These are phyloP conservation scores for Tetramorium bicarinatum DNA, from an alignment of 2,888 invertebrate genomes.

Conservation along the genomic window DNA sequence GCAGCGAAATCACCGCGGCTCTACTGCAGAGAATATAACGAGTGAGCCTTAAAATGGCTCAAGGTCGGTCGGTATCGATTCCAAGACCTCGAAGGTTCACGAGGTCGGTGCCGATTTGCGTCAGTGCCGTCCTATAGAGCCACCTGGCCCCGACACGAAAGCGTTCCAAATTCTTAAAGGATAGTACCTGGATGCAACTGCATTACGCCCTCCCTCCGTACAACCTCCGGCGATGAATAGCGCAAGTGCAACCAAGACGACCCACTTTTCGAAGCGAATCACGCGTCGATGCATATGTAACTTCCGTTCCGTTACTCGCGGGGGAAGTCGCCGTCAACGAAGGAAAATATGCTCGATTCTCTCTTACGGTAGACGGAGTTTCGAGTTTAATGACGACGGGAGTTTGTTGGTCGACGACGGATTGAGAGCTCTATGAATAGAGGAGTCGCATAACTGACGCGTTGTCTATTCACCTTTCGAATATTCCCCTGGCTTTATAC, in stretches of 20 bases:
- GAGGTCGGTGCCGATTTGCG: constrained; percentile 75
- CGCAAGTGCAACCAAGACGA: constrained; percentile 56
- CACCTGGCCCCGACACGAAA: constrained; percentile 71
- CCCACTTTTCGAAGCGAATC: constrained; percentile 64
- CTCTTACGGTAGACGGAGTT: constrained; percentile 16
- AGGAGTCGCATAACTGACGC: constrained; percentile 34
- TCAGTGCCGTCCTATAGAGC: constrained; percentile 68
- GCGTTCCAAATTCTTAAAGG: constrained; percentile 70
- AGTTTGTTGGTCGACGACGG: constrained; percentile 45
- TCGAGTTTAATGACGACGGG: constrained; percentile 50
- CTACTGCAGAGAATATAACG: constrained; percentile 71
- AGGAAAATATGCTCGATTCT: constrained; percentile 31
- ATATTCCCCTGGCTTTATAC: constrained; percentile 21
- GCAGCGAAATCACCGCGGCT: constrained; percentile 58
- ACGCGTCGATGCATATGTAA: constrained; percentile 39
- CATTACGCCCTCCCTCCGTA: neutral
- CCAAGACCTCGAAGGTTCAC: constrained; percentile 74
- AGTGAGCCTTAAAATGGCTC: constrained; percentile 80
- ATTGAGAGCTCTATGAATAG: constrained; percentile 44
- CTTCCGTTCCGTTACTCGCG: constrained; percentile 3
- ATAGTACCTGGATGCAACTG: constrained; percentile 45
- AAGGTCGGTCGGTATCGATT: constrained; percentile 83
- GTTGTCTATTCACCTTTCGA: constrained; percentile 29
- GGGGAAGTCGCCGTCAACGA: neutral
- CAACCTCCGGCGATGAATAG: neutral